Evolutionary conservation across 2,888 invertebrate genomes (phyloP), one percentile per base, ranked within the genome.

Genomic region (Linnaemya vulpina): DNA sequence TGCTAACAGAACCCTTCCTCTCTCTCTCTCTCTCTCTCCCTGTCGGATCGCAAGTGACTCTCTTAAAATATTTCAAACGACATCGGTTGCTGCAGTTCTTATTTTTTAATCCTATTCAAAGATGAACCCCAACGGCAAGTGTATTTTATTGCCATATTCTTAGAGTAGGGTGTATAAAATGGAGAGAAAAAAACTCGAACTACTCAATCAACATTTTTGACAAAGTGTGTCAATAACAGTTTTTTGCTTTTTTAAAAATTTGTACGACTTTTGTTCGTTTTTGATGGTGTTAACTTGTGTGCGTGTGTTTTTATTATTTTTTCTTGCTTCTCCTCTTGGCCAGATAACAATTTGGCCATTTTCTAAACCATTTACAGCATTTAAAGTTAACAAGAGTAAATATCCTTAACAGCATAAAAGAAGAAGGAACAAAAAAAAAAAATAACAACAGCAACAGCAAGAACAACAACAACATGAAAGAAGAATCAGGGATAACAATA

Each of bases 281-380:
- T 74, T 55, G 20, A 62, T 77, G 40, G 55, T 79, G 70, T 40
- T 84, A 65, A 73, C 43, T 58, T 15, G 55, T 25, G 88, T 89
- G 53, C 79, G 22, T 70, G 74, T 46, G 49, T 70, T 15, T 73
- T 17, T n/a, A n/a, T n/a, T n/a, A n/a, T n/a, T n/a, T n/a, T n/a
- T n/a, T n/a, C n/a, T n/a, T n/a, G n/a, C n/a, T 68, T 76, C 0
- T 55, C 67, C 81, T 74, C 63, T 74, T 74, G 70, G 43, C 62
- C 43, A 70, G 77, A 87, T 79, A 85, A 78, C 85, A 78, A 85
- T 75, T 85, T 85, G 82, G 65, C 78, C 87, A 89, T 90, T 90
- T 90, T 90, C 89, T 88, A 89, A 90, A 89, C 89, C 90, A 90
- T 90, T 90, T 90, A 89, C 90, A 89, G 87, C 89, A 88, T 90